A percentile compares a stretch with the other conserved stretches of the same genome.
Conservation (phyloP, 2,113 vertebrate genomes). For the Lepidothrix coronata region DNA sequence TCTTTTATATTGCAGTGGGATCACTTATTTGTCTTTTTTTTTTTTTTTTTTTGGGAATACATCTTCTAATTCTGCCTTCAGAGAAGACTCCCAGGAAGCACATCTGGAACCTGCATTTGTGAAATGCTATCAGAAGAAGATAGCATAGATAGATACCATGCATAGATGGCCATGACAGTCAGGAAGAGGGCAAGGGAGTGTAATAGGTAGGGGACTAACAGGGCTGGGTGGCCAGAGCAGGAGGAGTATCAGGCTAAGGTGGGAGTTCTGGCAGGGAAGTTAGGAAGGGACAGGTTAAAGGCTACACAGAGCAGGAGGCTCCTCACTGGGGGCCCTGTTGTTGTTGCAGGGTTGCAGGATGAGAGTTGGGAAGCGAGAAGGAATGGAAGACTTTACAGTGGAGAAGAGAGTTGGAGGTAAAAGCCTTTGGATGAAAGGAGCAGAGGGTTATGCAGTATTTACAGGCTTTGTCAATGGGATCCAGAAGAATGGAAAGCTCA, state of each 20-base stretch:
- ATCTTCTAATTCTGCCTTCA: not conserved
- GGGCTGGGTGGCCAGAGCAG: not conserved
- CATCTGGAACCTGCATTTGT: not conserved
- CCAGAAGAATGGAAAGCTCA: not conserved
- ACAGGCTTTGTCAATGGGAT: not conserved
- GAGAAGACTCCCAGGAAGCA: not conserved
- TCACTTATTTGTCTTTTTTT: accelerated
- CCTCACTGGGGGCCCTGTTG: accelerated
- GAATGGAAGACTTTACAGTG: not conserved
- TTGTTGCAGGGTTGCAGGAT: not conserved
- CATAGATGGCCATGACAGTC: not conserved
- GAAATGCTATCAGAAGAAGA: not conserved
- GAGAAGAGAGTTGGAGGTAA: not conserved
- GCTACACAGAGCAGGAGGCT: not conserved
- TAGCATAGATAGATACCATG: not conserved
- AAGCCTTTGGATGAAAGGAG: not conserved
- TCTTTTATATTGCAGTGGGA: not conserved
- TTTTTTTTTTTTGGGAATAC: too few species aligned
- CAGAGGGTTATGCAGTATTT: not conserved
- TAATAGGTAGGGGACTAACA: not conserved
- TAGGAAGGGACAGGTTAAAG: not conserved
- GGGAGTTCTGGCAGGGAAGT: not conserved
- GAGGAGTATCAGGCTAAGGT: not conserved
- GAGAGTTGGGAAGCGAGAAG: not conserved
- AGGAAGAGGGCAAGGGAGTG: not conserved